Conservation (phyloP, 2,888 invertebrate genomes). For the Diogma glabrata region DNA sequence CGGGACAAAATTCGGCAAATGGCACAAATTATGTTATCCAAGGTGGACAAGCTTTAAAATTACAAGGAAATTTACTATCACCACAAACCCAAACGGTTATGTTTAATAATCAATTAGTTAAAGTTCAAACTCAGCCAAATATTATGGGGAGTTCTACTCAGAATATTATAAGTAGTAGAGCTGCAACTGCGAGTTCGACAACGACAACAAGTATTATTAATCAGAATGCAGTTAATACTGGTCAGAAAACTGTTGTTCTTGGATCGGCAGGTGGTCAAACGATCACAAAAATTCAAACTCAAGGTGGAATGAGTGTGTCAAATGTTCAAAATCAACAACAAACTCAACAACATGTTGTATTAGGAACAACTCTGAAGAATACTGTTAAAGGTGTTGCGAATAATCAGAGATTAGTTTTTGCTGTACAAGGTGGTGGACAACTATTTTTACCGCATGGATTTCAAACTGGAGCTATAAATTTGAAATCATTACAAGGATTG, state of each 20-base stretch:
- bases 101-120: constrained; percentile 35
- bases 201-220: constrained; percentile 14
- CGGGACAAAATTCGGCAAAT: constrained; percentile 12
- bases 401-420: constrained; percentile 38
- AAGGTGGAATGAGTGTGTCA: constrained; percentile 10
- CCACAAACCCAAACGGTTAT: constrained; percentile 33
- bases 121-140: constrained; percentile 26
- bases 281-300: constrained; percentile 23
- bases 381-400: constrained; percentile 23
- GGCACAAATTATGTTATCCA: constrained; percentile 27
- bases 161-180: background rate
- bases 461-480: constrained; percentile 46
- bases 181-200: background rate
- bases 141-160: constrained; percentile 16
- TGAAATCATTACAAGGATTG: constrained; percentile 48
- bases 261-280: constrained; percentile 30
- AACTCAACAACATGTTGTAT: constrained; percentile 9
- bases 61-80: constrained; percentile 29
- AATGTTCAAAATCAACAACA: background rate
- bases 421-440: constrained; percentile 45
- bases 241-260: constrained; percentile 28
- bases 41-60: constrained; percentile 32
- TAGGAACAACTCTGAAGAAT: constrained; percentile 20
- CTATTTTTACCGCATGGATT: constrained; percentile 49
- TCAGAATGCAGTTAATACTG: constrained; percentile 13